A percentile compares a stretch with the other conserved stretches of the same genome.
These are phyloP conservation scores for Menidia menidia DNA, from an alignment of 2,797 vertebrate genomes.

Conservation along the genomic window DNA sequence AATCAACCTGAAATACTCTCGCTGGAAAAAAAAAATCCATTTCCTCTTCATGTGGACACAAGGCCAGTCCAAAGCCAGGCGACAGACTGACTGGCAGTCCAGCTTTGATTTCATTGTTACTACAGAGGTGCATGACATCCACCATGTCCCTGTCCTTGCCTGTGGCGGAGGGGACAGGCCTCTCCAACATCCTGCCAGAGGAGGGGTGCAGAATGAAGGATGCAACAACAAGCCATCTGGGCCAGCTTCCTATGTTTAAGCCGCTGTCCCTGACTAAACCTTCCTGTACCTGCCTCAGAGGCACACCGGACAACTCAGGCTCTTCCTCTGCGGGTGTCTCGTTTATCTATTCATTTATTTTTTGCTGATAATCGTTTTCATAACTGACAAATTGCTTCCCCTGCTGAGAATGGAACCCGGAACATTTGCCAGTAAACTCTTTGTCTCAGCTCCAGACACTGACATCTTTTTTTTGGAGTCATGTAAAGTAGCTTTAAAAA, in stretches of 20 bases:
- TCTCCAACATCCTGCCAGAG: slow-evolving; percentile 83
- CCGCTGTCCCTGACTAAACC: slow-evolving; percentile 76
- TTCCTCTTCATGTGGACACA: slow-evolving; percentile 78
- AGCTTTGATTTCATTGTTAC: slow-evolving; percentile 83
- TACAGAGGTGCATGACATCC: slow-evolving; percentile 70
- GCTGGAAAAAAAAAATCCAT: slow-evolving; percentile 17
- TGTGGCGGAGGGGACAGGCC: slow-evolving; percentile 61
- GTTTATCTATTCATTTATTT: slow-evolving; percentile 43
- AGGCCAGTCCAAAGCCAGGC: slow-evolving; percentile 71
- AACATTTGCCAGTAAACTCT: slow-evolving; percentile 40
- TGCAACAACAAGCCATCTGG: slow-evolving; percentile 80
- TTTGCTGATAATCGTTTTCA: slow-evolving; percentile 72
- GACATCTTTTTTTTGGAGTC: slow-evolving; percentile 33
- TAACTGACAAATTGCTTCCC: slow-evolving; percentile 68
- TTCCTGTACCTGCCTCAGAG: slow-evolving; percentile 83
- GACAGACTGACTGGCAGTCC: slow-evolving; percentile 70
- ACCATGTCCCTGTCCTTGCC: slow-evolving; percentile 66
- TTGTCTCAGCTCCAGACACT: background rate
- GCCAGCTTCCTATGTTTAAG: slow-evolving; percentile 80
- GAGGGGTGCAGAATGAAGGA: slow-evolving; percentile 74
- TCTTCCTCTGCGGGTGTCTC: slow-evolving; percentile 69
- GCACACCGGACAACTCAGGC: slow-evolving; percentile 74
- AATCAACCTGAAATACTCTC: slow-evolving; percentile 65
- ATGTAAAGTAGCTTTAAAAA: slow-evolving; percentile 20
- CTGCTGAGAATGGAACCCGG: slow-evolving; percentile 28